These are phyloP conservation scores for Saccopteryx bilineata DNA, from an alignment of 2,113 vertebrate species.

Conservation along the genomic window DNA sequence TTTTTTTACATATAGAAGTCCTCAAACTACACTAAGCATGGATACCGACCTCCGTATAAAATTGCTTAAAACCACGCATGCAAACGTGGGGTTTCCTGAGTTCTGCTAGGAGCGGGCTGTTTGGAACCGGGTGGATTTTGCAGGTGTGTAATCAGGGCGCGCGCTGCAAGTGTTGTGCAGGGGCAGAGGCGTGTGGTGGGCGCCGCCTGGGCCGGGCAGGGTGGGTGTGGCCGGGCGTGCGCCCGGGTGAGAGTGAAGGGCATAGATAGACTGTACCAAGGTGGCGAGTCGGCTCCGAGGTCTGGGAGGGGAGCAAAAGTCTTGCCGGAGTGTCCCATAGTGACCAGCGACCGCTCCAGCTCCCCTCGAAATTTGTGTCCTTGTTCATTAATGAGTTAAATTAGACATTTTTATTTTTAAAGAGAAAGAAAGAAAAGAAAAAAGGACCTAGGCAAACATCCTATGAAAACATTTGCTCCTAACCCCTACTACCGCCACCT, in stretches of 20 bases:
- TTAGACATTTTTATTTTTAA: neutral
- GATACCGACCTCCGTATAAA: neutral
- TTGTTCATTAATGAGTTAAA: constrained; percentile 13
- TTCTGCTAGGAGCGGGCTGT: neutral
- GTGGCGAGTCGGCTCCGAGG: constrained; percentile 23
- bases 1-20: neutral
- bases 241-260: constrained; percentile 8
- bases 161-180: rapidly evolving
- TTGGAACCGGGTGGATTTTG: neutral
- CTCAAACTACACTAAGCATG: neutral
- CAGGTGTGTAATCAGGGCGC: constrained; percentile 42
- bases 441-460: neutral
- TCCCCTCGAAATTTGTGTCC: neutral
- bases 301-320: neutral
- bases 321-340: neutral
- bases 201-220: neutral
- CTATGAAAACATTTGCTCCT: neutral
- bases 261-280: neutral
- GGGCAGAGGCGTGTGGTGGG: neutral
- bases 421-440: neutral
- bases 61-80: constrained; percentile 4
- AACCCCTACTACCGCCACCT: neutral
- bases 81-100: constrained; percentile 34
- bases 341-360: neutral
- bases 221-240: constrained; percentile 66